These are phyloP conservation scores for Zaprionus ornatus DNA, from an alignment of 1,140 invertebrate species.

Conservation along the genomic window DNA sequence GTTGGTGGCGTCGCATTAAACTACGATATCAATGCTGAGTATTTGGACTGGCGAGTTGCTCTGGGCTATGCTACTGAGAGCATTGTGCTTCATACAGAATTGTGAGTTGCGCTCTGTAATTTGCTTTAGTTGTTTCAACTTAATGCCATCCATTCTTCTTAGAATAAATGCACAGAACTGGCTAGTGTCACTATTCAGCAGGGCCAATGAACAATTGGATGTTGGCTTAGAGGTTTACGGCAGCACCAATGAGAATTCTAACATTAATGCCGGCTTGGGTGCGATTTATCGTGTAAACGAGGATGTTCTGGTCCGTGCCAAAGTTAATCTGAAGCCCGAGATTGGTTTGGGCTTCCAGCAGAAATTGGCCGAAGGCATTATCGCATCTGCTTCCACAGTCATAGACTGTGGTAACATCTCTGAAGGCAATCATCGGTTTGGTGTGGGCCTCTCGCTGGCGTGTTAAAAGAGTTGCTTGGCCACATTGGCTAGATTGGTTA, in stretches of 20 bases:
- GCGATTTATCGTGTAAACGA: slow-evolving; percentile 60
- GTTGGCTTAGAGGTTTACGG: slow-evolving; percentile 26
- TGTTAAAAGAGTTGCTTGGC: slow-evolving; percentile 27
- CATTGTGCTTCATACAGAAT: slow-evolving; percentile 52
- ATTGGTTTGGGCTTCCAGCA: slow-evolving; percentile 68
- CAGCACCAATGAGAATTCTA: background rate
- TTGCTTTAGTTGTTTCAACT: background rate
- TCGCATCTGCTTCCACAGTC: slow-evolving; percentile 53
- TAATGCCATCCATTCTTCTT: background rate
- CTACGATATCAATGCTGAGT: background rate
- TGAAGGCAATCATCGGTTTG: slow-evolving; percentile 58
- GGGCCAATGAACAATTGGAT: slow-evolving; percentile 47
- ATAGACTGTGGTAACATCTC: slow-evolving; percentile 33
- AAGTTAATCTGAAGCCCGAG: slow-evolving; percentile 52
- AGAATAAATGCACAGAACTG: slow-evolving; percentile 34
- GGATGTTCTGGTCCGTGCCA: slow-evolving; percentile 59
- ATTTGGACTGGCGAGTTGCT: slow-evolving; percentile 41
- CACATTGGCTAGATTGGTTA: background rate
- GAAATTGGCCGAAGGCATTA: slow-evolving; percentile 58
- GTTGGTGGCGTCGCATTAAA: slow-evolving; percentile 40
- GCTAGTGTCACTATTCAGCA: slow-evolving; percentile 58
- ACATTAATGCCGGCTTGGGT: slow-evolving; percentile 34
- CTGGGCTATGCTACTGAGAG: slow-evolving; percentile 56
- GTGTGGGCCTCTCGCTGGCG: slow-evolving; percentile 58
- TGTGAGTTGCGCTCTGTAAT: slow-evolving; percentile 44